A percentile compares a stretch with the other conserved stretches of the same genome.
Evolutionary conservation across 2,797 vertebrate genomes (phyloP).

Genomic region (Cryptoprocta ferox): DNA sequence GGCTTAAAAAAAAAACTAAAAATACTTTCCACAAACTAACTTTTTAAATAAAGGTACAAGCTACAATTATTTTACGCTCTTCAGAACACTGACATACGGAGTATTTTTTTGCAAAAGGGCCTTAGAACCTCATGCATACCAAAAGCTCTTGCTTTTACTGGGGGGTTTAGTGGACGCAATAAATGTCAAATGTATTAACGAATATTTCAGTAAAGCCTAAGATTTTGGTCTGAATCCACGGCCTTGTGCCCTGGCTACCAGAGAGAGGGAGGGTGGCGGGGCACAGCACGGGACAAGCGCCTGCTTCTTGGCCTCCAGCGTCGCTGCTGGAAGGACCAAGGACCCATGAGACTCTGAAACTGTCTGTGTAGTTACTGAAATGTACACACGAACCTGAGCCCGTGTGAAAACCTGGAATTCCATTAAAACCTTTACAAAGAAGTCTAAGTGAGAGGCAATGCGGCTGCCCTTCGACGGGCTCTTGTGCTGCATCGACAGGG

Average conservation of each 20-base stretch:
- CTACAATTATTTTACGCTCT: constrained; percentile 2
- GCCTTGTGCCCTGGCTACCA: background rate
- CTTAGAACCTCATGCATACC: background rate
- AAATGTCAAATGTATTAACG: background rate
- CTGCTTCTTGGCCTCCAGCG: too few species aligned
- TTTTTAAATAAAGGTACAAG: background rate
- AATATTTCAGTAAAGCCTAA: constrained; percentile 12
- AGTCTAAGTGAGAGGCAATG: background rate
- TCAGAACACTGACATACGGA: background rate
- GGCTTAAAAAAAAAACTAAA: background rate
- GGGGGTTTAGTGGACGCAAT: background rate
- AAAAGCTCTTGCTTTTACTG: background rate
- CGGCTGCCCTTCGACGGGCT: background rate
- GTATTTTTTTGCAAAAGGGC: background rate
- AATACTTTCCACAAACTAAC: background rate
- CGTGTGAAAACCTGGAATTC: background rate
- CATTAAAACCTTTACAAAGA: background rate
- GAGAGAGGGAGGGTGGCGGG: background rate
- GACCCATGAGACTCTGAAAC: background rate
- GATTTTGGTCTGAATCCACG: background rate
- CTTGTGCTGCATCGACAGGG: background rate
- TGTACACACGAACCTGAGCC: background rate
- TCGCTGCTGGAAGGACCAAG: background rate
- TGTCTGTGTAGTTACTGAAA: background rate
- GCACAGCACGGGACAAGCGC: background rate